Evolutionary conservation across 2,888 invertebrate genomes (phyloP).

Genomic region (Synergus laeviventris): DNA sequence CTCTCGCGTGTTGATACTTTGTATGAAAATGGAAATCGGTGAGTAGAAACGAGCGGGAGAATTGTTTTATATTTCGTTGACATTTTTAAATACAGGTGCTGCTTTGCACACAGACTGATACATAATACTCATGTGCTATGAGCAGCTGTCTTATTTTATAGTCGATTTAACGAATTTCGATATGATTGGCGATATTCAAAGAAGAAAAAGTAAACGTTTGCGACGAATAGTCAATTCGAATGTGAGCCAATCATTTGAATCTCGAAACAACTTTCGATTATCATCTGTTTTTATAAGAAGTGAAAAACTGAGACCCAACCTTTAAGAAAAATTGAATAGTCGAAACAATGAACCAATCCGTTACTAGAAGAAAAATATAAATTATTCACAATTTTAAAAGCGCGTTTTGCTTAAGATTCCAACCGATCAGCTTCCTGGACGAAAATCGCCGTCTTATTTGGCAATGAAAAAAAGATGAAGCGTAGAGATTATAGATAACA

Average conservation of each 20-base stretch:
- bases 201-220: background rate
- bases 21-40: background rate
- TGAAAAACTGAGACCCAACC: slow-evolving; percentile 1
- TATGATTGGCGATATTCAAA: slow-evolving; percentile 8
- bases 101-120: slow-evolving; percentile 39
- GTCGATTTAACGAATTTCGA: slow-evolving; percentile 9
- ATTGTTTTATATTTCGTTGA: slow-evolving; percentile 19
- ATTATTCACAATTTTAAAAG: slow-evolving; percentile 8
- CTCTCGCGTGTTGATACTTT: slow-evolving; percentile 1
- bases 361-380: slow-evolving; percentile 21
- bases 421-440: slow-evolving; percentile 18
- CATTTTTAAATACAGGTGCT: slow-evolving; percentile 21
- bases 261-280: slow-evolving; percentile 1
- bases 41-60: slow-evolving; percentile 13
- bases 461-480: background rate
- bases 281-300: slow-evolving; percentile 22
- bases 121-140: slow-evolving; percentile 34
- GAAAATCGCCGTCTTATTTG: slow-evolving; percentile 29
- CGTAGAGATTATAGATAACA: slow-evolving; percentile 27
- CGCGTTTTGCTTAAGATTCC: slow-evolving; percentile 9
- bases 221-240: background rate
- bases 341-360: background rate
- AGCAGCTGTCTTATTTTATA: slow-evolving; percentile 31
- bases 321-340: background rate
- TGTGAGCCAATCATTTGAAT: slow-evolving; percentile 4